phyloP scores from a whole-genome alignment of 1,140 invertebrate genomes.

The Ostrea denselamellosa region DNA sequence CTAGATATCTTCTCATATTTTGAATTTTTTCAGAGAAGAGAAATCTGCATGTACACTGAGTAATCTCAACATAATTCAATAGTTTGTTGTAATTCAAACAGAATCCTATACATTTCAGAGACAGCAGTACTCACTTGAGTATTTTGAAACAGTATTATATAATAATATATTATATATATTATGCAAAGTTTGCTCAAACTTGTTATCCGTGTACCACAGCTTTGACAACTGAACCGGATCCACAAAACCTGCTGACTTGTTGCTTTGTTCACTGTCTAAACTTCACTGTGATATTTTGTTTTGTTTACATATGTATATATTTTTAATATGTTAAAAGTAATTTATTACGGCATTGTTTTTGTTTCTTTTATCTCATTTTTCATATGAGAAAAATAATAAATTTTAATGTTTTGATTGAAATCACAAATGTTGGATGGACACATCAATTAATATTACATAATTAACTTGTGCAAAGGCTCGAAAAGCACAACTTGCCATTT shows the following conservation, averaged over 20 bases:
- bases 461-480: constrained; percentile 20
- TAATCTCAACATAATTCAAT: background rate
- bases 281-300: background rate
- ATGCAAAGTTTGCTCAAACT: constrained; percentile 30
- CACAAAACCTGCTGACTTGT: background rate
- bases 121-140: background rate
- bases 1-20: constrained; percentile 2
- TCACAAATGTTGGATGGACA: background rate
- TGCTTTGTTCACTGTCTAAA: background rate
- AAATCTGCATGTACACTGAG: background rate
- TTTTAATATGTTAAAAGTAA: constrained; percentile 10
- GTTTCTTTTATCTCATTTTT: background rate
- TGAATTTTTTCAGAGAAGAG: background rate
- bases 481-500: constrained; percentile 17
- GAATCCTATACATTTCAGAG: background rate
- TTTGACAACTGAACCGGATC: background rate
- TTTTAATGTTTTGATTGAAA: background rate
- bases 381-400: background rate
- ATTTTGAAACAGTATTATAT: constrained; percentile 26
- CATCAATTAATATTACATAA: constrained; percentile 1
- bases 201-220: background rate
- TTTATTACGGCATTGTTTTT: constrained; percentile 9
- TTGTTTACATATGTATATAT: constrained; percentile 22
- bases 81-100: background rate
- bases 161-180: background rate